These are phyloP conservation scores for Melanocharis versteri DNA, from an alignment of 2,113 vertebrate species.

Conservation along the genomic window DNA sequence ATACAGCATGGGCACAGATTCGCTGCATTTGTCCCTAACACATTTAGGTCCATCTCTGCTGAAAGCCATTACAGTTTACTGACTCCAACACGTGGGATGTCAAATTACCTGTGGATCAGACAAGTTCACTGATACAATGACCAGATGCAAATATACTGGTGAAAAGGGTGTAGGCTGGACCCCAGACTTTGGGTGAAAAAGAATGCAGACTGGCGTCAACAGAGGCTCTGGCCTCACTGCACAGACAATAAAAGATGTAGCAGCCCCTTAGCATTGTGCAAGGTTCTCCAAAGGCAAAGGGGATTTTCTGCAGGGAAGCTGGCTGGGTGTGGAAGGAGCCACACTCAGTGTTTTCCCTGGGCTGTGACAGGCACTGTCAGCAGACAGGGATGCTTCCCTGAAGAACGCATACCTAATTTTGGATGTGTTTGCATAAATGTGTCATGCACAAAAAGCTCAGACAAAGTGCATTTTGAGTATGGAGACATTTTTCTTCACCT, in stretches of 20 bases:
- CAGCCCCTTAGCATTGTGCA: background rate
- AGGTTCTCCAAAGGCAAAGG: background rate
- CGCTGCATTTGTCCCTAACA: background rate
- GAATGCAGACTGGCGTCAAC: background rate
- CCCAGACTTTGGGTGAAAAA: background rate
- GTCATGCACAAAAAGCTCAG: background rate
- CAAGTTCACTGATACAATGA: background rate
- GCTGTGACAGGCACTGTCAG: background rate
- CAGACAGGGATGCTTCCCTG: background rate
- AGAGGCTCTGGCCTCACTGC: background rate
- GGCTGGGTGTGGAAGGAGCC: background rate
- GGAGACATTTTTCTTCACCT: background rate
- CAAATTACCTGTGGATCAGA: background rate
- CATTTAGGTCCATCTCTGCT: background rate
- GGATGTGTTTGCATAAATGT: background rate
- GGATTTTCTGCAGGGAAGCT: background rate
- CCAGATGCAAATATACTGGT: background rate
- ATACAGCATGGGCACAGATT: background rate
- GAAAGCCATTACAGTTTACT: background rate
- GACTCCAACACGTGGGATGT: accelerated
- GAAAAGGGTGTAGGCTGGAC: background rate
- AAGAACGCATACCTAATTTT: background rate
- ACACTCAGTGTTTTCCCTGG: background rate
- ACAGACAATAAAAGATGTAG: background rate
- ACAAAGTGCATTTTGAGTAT: background rate